Percentiles rank a stretch among this genome's conserved stretches.
Conservation (phyloP, 2,888 invertebrate species). For the Polydrusus pterygomalis region DNA sequence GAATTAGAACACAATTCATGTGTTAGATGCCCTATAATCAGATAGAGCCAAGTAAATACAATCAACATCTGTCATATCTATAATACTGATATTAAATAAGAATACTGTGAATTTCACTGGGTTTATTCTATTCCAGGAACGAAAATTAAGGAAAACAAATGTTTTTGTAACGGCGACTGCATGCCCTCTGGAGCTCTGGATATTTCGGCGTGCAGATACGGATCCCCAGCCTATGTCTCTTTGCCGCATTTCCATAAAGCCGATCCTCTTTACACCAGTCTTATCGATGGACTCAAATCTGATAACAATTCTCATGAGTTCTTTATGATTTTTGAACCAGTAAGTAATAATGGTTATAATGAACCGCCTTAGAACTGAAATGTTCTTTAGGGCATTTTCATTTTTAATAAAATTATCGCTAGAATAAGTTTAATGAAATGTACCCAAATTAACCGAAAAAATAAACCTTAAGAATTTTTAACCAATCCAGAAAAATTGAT, state of each 20-base stretch:
- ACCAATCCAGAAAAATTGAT: no score
- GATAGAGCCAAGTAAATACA: no score
- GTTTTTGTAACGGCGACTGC: conserved; percentile 85
- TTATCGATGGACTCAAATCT: conserved; percentile 82
- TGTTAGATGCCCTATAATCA: no score
- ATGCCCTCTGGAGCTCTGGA: conserved; percentile 84
- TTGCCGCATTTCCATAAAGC: conserved; percentile 89
- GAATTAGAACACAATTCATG: no score
- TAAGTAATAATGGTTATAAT: conserved; percentile 70
- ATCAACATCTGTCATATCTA: no score
- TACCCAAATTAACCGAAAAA: no score
- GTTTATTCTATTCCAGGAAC: conserved; percentile 72
- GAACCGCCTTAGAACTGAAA: no score
- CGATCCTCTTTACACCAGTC: conserved; percentile 79
- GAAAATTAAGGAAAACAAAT: conserved; percentile 77
- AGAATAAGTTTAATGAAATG: no score
- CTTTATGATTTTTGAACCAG: conserved; percentile 85
- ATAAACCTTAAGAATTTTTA: no score
- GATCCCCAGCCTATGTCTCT: conserved; percentile 88
- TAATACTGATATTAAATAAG: not conserved
- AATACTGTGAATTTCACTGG: no score
- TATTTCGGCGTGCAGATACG: conserved; percentile 85
- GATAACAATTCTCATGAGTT: conserved; percentile 82
- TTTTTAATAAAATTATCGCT: no score
- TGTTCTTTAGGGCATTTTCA: no score